Percentiles rank a stretch among this genome's conserved stretches.
Conservation (phyloP, 2,113 vertebrate genomes). For the Numenius arquata region DNA sequence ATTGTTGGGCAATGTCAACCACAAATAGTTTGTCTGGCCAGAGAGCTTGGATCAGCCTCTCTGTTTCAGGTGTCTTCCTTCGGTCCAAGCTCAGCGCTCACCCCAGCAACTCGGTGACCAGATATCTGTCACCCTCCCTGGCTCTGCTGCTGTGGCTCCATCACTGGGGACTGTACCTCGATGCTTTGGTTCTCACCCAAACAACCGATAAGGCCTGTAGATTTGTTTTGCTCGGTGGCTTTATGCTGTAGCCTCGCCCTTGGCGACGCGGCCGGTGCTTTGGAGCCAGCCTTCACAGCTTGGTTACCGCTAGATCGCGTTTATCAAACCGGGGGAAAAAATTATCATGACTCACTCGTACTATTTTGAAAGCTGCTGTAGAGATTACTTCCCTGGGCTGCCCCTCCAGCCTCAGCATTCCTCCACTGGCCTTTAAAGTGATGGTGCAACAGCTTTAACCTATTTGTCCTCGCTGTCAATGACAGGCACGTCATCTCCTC, state of each 20-base stretch:
- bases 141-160: neutral
- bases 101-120: neutral
- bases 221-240: neutral
- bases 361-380: neutral
- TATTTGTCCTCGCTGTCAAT: neutral
- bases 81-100: neutral
- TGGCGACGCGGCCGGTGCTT: neutral
- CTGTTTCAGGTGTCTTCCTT: neutral
- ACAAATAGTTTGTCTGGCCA: neutral
- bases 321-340: neutral
- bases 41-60: neutral
- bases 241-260: neutral
- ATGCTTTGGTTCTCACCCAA: neutral
- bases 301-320: neutral
- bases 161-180: neutral
- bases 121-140: neutral
- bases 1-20: constrained; percentile 9
- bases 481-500: neutral
- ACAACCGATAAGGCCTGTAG: accelerated
- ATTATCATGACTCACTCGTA: accelerated
- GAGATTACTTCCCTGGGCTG: neutral
- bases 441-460: neutral
- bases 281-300: neutral
- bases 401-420: neutral
- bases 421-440: neutral